Conservation (phyloP, 2,113 vertebrate genomes). For the Mesocricetus auratus region DNA sequence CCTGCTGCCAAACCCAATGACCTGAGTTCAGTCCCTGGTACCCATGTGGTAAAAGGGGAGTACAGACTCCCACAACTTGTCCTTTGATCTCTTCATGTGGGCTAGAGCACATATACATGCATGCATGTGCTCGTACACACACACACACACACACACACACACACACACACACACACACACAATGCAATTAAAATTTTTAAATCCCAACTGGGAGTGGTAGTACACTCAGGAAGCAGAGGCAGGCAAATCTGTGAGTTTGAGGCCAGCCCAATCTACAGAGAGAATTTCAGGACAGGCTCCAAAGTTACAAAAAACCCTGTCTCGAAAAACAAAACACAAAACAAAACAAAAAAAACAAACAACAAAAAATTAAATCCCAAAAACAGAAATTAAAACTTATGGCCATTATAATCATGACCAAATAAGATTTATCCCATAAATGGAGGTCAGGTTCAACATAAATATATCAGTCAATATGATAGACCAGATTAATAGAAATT, state of each 20-base stretch:
- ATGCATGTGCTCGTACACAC: not conserved
- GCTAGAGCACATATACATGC: not conserved
- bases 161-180: not conserved
- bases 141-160: not conserved
- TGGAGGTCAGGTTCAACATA: not conserved
- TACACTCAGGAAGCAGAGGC: too few relatives aligned
- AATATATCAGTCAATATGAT: not conserved
- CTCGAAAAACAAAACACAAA: too few relatives aligned
- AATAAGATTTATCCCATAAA: constrained; percentile 8
- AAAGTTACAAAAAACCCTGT: too few relatives aligned
- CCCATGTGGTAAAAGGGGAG: not conserved
- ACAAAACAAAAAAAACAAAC: too few relatives aligned
- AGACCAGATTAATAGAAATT: not conserved
- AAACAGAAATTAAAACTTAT: not conserved
- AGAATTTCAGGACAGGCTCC: too few relatives aligned
- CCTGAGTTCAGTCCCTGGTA: not conserved
- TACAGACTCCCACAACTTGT: not conserved
- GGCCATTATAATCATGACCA: not conserved
- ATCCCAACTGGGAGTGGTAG: too few relatives aligned
- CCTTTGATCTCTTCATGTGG: not conserved
- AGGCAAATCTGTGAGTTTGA: too few relatives aligned
- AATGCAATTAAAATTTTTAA: not conserved
- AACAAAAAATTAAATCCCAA: not conserved
- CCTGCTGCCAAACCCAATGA: not conserved
- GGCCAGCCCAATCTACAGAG: too few relatives aligned